These are phyloP conservation scores for Mythimna loreyi DNA, from an alignment of 2,888 invertebrate species.

Conservation along the genomic window DNA sequence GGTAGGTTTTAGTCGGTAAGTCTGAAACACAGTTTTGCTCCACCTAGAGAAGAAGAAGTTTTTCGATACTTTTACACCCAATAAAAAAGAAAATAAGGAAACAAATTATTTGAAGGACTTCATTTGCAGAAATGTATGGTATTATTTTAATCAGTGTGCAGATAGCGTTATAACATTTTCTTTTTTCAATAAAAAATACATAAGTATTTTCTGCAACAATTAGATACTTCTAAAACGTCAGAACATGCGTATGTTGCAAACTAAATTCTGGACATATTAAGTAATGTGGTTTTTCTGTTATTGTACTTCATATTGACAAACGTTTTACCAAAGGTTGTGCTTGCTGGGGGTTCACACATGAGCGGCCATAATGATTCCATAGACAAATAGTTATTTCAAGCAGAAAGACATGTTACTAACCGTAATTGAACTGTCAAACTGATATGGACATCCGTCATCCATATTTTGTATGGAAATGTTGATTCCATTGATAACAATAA, in stretches of 20 bases:
- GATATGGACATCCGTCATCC: conserved; percentile 38
- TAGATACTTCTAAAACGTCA: no score
- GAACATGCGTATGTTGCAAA: neutral
- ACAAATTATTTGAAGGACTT: no score
- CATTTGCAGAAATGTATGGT: no score
- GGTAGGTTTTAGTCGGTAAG: no score
- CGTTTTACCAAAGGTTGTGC: conserved; percentile 16
- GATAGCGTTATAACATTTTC: no score
- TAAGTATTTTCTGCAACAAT: no score
- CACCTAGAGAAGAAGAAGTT: neutral
- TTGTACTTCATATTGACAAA: neutral
- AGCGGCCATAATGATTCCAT: conserved; percentile 42
- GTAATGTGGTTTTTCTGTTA: conserved; percentile 17
- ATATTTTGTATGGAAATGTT: conserved; percentile 8
- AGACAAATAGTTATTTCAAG: conserved; percentile 45
- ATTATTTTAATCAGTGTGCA: no score
- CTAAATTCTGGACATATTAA: no score
- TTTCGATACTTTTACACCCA: no score
- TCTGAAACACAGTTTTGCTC: neutral
- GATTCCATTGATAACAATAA: neutral
- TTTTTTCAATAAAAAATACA: no score
- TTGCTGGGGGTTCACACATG: conserved; percentile 43
- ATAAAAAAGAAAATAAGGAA: no score
- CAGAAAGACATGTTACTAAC: conserved; percentile 27
- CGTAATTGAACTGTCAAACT: conserved; percentile 43